Evolutionary conservation across 2,888 invertebrate genomes (phyloP).

Genomic region (Oscheius sp.): DNA sequence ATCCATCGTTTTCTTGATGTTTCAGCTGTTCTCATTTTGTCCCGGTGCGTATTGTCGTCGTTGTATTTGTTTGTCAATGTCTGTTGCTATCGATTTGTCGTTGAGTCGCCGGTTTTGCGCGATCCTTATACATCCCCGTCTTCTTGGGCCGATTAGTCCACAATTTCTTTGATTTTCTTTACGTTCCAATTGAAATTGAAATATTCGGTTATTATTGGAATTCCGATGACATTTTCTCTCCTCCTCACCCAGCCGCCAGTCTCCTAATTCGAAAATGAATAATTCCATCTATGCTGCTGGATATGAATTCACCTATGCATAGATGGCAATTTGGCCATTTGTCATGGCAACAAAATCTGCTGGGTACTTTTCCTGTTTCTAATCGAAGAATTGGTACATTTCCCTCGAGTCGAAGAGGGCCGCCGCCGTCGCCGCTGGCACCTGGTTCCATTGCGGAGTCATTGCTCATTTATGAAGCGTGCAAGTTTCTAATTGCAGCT

Average conservation of each 20-base stretch:
- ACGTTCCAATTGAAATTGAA: too few species aligned
- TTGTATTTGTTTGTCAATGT: conserved; percentile 29
- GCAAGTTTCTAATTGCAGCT: conserved; percentile 31
- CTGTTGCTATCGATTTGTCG: conserved; percentile 25
- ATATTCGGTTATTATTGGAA: too few species aligned
- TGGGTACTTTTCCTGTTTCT: neutral
- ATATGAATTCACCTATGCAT: conserved; percentile 30
- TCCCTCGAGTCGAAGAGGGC: too few species aligned
- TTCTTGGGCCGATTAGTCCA: neutral
- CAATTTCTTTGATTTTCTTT: neutral
- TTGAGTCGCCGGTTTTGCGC: conserved; percentile 19
- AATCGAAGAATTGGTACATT: too few species aligned
- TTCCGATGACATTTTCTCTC: neutral
- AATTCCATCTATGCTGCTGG: conserved; percentile 29
- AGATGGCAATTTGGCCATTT: neutral
- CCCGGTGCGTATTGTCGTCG: too few species aligned
- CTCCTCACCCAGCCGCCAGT: neutral
- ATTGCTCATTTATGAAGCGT: conserved; percentile 32
- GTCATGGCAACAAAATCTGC: neutral
- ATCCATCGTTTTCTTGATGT: neutral
- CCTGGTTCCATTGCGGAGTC: conserved; percentile 30
- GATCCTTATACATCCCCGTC: neutral
- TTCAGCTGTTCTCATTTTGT: conserved; percentile 4
- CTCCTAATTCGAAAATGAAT: conserved; percentile 32
- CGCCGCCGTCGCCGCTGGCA: neutral